Base-by-base conservation (phyloP, 2,797 vertebrate genomes). In the Enteromius trimaculatus region DNA sequence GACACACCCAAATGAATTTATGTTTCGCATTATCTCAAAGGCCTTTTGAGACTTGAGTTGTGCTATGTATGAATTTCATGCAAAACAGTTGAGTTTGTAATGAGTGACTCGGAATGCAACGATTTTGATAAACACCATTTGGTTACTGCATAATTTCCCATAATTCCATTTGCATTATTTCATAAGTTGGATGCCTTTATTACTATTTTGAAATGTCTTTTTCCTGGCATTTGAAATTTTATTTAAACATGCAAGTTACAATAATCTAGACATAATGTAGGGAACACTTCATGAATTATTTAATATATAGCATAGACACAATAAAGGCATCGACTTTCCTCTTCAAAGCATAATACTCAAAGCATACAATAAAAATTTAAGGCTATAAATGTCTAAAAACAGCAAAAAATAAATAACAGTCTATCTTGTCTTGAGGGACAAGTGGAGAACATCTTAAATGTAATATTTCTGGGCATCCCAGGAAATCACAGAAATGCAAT, bases 401-500 rank as follows among this genome's bases (percentile, higher is more conserved):
- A 68, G 9, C 14, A 13, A 64, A 53, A 21, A 70, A 47, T 4
- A 8, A 72, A 51, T 39, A 75, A 77, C 21, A 42, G 21, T 16
- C 31, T 14, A 55, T 75, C 31, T 53, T 37, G 21, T 60, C 34
- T 51, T 72, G 70, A 51, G 17, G 26, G 9, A 72, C 26, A 49
- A 76, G 21, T 51, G 17, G 47, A 17, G 3, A 47, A 47, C 9
- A 34, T 19, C 42, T 11, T 47, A 71, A 16, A 71, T 49, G 42
- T 9, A 47, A 71, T 3, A 31, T 53, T 53, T 60, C 21, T 39
- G 13, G 60, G 29, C 26, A 74, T 34, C 3, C 58, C 4, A 79
- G 72, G 69, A 84, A 10, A 80, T 53, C 64, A 66, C 62, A 90
- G 80, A 55, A 78, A 85, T 47, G 49, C 53, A 77, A 42, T 69